Base-by-base conservation (phyloP, 2,113 vertebrate genomes). In the Syngnathus floridae region DNA sequence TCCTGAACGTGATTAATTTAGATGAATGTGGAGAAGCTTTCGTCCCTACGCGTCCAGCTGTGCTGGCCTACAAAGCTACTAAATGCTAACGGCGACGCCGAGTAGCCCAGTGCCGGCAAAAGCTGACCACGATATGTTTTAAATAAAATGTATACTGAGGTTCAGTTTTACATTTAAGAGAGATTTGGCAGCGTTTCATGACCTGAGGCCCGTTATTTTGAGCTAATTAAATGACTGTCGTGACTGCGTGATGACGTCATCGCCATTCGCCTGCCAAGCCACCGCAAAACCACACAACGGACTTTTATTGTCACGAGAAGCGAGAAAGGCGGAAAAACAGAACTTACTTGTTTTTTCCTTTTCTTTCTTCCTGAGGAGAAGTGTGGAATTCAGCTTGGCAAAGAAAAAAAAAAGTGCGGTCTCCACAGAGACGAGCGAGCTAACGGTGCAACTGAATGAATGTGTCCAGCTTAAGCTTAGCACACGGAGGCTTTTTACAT, bases 241-340 rank as follows among this genome's bases (percentile, higher is more conserved):
- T 37, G 48, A 62, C 9, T 38, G 63, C 48, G 63, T 64, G 45
- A 37, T 64, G 63, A 64, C 63, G 63, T 64, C 62, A 10, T 48
- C 63, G 16, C 45, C 22, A 26, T 45, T 43, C 60, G 38, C 40
- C 17, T 38, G 31, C 48, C 35, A 2, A 38, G 9, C 40, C 12
- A 31, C 19, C 48, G 46, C 46, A 51, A 51, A 64, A 52, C 36
- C 63, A 43, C 38, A 43, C 59, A 22, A 41, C 40, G 12, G n/a
- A n/a, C 2, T 0, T 49, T 45, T 48, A 14, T 35, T 51, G 43
- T 16, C 9, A 21, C 45, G 2, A 5, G 40, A 35, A 21, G 45
- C 3, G 31, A 46, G 21, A 36, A 31, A 12, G 1, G 6, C 26
- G 12, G 4, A 11, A 21, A 52, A 52, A 7, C 35, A 4, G 48